Percentiles rank a stretch among this genome's conserved stretches.
phyloP scores from a whole-genome alignment of 2,797 vertebrate species.

The Megalops cyprinoides region DNA sequence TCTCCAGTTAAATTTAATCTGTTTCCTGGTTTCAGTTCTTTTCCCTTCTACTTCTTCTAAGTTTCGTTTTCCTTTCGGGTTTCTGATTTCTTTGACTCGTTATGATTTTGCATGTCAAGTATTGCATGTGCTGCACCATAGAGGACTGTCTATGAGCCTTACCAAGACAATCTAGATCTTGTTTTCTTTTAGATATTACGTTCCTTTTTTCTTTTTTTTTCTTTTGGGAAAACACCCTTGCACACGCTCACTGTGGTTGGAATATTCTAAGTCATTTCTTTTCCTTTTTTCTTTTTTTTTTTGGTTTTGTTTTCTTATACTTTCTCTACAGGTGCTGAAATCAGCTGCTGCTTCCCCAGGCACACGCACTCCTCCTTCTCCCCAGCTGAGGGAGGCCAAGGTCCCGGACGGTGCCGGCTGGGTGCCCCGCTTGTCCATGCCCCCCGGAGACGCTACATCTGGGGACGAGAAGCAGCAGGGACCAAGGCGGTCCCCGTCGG shows the following conservation, averaged over 20 bases:
- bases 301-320: constrained; percentile 60
- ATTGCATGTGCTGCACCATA: constrained; percentile 99
- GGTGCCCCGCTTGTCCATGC: constrained; percentile 68
- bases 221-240: constrained; percentile 71
- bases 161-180: constrained; percentile 78
- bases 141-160: constrained; percentile 89
- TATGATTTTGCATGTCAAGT: constrained; percentile 95
- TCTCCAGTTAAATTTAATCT: constrained; percentile 72
- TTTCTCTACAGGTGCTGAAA: constrained; percentile 82
- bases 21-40: constrained; percentile 72
- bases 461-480: constrained; percentile 66
- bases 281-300: constrained; percentile 62
- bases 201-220: constrained; percentile 60
- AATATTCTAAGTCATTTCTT: constrained; percentile 70
- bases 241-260: constrained; percentile 56
- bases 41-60: constrained; percentile 71
- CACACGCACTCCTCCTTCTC: constrained; percentile 70
- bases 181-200: constrained; percentile 80
- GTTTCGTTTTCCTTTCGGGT: constrained; percentile 71
- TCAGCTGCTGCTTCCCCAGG: constrained; percentile 74
- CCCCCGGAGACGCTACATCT: constrained; percentile 69
- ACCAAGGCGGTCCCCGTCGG: constrained; percentile 65
- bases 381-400: constrained; percentile 68
- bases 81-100: constrained; percentile 78
- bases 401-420: constrained; percentile 70